Evolutionary conservation across 2,797 vertebrate species (phyloP).

Genomic region (Poecilia velifera): DNA sequence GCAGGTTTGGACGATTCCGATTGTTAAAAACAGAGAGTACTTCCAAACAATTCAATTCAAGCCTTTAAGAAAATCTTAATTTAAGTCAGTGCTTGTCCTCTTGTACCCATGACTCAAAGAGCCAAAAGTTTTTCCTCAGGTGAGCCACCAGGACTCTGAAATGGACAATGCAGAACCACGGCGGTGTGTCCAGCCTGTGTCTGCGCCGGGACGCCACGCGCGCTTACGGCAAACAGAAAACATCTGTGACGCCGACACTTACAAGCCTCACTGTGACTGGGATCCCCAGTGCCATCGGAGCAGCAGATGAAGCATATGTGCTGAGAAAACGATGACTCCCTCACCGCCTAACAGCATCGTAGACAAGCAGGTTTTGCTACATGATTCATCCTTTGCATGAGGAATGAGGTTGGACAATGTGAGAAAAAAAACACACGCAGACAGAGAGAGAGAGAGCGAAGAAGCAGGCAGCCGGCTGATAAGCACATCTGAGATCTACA

Average conservation of each 20-base stretch:
- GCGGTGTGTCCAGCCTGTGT: conserved; percentile 11
- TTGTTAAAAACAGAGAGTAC: background rate
- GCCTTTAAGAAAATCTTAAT: background rate
- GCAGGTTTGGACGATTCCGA: background rate
- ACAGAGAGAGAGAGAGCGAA: conserved; percentile 12
- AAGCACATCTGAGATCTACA: conserved; percentile 30
- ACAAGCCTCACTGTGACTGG: conserved; percentile 18
- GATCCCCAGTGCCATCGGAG: conserved; percentile 40
- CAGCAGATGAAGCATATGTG: conserved; percentile 53
- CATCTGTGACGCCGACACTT: conserved; percentile 53
- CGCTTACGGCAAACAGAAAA: conserved; percentile 40
- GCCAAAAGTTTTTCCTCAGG: conserved; percentile 12
- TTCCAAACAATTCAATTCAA: background rate
- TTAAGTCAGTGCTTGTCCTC: background rate
- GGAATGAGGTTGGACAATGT: conserved; percentile 38
- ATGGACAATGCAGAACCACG: conserved; percentile 22
- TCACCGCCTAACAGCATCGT: conserved; percentile 40
- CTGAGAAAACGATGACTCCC: conserved; percentile 35
- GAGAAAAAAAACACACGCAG: conserved; percentile 47
- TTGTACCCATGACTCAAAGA: background rate
- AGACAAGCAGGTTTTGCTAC: conserved; percentile 44
- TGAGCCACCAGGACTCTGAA: conserved; percentile 7
- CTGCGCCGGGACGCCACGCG: conserved; percentile 43
- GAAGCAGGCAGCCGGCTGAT: conserved; percentile 3
- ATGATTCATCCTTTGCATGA: conserved; percentile 54